Conservation (phyloP, 35 echinoderm and acorn worm genomes). For the Chiridota heheva region DNA sequence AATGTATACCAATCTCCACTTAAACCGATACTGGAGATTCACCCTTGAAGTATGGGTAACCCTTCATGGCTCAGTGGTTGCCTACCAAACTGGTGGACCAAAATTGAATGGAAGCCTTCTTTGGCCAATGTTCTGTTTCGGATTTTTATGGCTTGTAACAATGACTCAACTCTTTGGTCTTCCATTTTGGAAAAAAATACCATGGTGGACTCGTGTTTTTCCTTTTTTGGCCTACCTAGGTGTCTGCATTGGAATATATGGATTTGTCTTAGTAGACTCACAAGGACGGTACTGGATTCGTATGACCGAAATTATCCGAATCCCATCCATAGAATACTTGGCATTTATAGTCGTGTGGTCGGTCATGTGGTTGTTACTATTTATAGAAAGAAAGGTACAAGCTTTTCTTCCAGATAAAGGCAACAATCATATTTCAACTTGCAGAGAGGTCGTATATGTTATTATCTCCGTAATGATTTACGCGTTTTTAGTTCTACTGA, state of each 20-base stretch:
- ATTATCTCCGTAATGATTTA: constrained; percentile 42
- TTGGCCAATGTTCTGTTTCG: constrained; percentile 90
- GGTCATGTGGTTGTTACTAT: constrained; percentile 45
- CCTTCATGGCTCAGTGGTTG: constrained; percentile 73
- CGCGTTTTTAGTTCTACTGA: constrained; percentile 30
- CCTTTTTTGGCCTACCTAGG: constrained; percentile 58
- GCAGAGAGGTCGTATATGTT: constrained; percentile 48
- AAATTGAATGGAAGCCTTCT: constrained; percentile 42
- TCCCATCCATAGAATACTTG: constrained; percentile 69
- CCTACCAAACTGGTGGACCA: constrained; percentile 77
- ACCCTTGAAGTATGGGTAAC: constrained; percentile 76
- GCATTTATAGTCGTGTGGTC: constrained; percentile 55
- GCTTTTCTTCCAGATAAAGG: background rate
- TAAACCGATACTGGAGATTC: constrained; percentile 86
- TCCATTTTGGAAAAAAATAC: constrained; percentile 77
- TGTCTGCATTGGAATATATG: constrained; percentile 33
- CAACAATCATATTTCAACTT: background rate
- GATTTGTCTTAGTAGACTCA: constrained; percentile 42
- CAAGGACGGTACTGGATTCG: constrained; percentile 63
- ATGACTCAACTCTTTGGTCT: constrained; percentile 82
- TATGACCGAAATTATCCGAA: constrained; percentile 63
- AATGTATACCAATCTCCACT: constrained; percentile 83
- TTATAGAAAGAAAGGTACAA: constrained; percentile 42
- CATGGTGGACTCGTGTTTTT: constrained; percentile 39
- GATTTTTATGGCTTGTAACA: constrained; percentile 78